These are phyloP conservation scores for Calephelis nemesis DNA, from an alignment of 1,140 invertebrate species.

Conservation along the genomic window DNA sequence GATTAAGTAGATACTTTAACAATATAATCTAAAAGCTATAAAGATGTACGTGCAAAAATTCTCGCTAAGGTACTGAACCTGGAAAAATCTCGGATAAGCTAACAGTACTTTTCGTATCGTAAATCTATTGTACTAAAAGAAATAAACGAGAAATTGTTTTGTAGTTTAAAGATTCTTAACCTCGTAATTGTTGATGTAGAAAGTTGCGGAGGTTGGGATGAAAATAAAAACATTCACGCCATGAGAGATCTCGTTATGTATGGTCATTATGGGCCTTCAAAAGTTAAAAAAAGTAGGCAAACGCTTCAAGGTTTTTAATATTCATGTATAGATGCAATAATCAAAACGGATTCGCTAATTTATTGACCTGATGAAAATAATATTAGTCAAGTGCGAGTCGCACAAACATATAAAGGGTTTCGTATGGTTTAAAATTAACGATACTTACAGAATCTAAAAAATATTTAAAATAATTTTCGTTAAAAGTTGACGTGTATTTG, in stretches of 20 bases:
- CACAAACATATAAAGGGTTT: no score
- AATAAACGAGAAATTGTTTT: slow-evolving; percentile 1
- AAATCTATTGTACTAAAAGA: background rate
- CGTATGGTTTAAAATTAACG: no score
- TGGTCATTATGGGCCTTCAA: background rate
- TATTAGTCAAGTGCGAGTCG: no score
- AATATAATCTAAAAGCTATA: background rate
- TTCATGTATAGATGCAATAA: no score
- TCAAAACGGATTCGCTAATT: no score
- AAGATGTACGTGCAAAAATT: slow-evolving; percentile 7
- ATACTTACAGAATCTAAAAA: no score
- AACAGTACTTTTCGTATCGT: slow-evolving; percentile 9
- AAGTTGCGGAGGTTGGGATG: background rate
- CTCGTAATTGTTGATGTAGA: slow-evolving; percentile 9
- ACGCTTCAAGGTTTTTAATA: no score
- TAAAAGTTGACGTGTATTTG: no score
- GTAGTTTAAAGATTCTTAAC: slow-evolving; percentile 5
- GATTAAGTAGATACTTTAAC: background rate
- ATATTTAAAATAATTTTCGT: no score
- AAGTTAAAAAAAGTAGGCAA: no score
- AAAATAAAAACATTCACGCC: slow-evolving; percentile 8
- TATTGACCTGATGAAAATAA: no score
- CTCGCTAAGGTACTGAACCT: background rate
- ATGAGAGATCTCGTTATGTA: background rate
- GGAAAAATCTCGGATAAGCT: background rate